These are phyloP conservation scores for Deilephila elpenor DNA, from an alignment of 2,888 invertebrate species.

Conservation along the genomic window DNA sequence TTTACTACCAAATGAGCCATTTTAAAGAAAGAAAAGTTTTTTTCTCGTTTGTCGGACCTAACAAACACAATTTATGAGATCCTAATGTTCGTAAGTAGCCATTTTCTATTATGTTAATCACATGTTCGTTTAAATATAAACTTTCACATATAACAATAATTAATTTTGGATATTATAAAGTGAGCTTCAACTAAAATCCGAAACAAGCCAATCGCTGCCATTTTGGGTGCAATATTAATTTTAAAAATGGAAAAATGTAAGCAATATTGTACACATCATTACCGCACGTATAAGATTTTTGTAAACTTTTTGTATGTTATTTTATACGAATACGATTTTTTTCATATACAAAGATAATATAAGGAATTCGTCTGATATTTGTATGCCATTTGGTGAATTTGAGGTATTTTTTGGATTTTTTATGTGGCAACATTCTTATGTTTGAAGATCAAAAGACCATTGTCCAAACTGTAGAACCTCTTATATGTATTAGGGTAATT, in stretches of 20 bases:
- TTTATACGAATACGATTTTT: constrained; percentile 22
- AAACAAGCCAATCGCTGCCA: constrained; percentile 9
- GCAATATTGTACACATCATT: constrained; percentile 32
- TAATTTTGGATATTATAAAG: background rate
- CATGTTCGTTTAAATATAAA: too few species aligned
- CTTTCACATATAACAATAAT: background rate
- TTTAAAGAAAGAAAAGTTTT: too few species aligned
- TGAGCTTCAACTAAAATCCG: background rate
- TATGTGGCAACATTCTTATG: background rate
- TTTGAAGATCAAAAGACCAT: background rate
- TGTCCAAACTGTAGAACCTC: background rate
- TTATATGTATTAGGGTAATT: too few species aligned
- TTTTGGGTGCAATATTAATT: constrained; percentile 77
- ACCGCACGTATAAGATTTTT: constrained; percentile 19
- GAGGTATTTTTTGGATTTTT: constrained; percentile 13
- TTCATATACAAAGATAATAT: constrained; percentile 13
- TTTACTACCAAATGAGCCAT: too few species aligned
- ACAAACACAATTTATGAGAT: too few species aligned
- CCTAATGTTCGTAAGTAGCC: too few species aligned
- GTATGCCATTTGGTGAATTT: background rate
- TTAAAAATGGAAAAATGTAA: constrained; percentile 39
- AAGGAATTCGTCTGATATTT: constrained; percentile 19
- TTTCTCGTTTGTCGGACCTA: too few species aligned
- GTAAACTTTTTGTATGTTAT: constrained; percentile 14
- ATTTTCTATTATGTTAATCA: too few species aligned